phyloP scores from a whole-genome alignment of 2,113 vertebrate genomes.

The Balaeniceps rex region DNA sequence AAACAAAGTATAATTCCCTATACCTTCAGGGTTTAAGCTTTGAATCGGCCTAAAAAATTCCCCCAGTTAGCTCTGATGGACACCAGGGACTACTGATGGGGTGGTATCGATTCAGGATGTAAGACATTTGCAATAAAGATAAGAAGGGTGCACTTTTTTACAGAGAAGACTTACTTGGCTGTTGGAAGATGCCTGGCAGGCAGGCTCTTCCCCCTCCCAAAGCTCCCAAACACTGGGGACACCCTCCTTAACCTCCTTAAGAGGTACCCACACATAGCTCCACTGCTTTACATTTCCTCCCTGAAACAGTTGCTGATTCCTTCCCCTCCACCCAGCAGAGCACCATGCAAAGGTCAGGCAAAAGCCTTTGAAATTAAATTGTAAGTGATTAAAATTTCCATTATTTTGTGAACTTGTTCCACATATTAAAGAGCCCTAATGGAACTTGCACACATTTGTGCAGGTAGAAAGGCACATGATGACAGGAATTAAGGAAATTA shows the following conservation, averaged over 20 bases:
- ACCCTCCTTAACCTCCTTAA: background rate
- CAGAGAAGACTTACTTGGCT: background rate
- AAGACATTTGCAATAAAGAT: background rate
- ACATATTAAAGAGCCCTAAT: conserved; percentile 47
- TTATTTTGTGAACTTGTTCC: conserved; percentile 62
- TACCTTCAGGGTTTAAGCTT: background rate
- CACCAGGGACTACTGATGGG: background rate
- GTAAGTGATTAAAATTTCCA: conserved; percentile 64
- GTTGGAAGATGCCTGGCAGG: background rate
- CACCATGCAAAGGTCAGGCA: conserved; percentile 13
- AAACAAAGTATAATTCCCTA: background rate
- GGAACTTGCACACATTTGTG: conserved; percentile 34
- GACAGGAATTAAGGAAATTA: conserved; percentile 62
- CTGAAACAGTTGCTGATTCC: background rate
- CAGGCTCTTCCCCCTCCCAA: background rate
- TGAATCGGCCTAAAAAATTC: background rate
- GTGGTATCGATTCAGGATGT: background rate
- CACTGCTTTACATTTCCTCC: background rate
- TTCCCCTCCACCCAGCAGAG: background rate
- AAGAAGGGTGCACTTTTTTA: background rate
- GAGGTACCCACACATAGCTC: background rate
- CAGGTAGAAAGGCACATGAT: conserved; percentile 48
- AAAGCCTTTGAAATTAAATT: conserved; percentile 61
- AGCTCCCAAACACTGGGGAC: background rate
- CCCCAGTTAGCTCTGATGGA: background rate